Conservation (phyloP, 92 coral and sea anemone genomes). For the Palythoa heliodiscus region DNA sequence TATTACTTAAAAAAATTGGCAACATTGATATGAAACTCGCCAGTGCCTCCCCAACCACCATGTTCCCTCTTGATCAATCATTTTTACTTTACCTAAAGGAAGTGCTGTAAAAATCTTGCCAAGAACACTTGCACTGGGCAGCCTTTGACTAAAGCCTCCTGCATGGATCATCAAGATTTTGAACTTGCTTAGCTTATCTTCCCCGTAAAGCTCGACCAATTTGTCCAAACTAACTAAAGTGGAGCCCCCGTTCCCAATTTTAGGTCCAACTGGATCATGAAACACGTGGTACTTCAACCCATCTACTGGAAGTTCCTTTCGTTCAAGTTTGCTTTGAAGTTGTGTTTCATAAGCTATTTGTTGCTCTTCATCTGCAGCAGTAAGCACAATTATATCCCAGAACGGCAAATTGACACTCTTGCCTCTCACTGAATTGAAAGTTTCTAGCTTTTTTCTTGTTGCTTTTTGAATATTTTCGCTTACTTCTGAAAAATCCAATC, state of each 20-base stretch:
- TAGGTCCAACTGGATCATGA: conserved; percentile 92
- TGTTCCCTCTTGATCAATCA: neutral
- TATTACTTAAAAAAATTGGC: too few relatives aligned
- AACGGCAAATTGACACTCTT: conserved; percentile 75
- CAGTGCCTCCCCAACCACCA: too few relatives aligned
- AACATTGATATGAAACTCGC: too few relatives aligned
- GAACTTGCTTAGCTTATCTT: conserved; percentile 61
- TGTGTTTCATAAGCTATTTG: conserved; percentile 82
- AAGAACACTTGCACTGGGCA: conserved; percentile 95
- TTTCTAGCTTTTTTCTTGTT: conserved; percentile 72
- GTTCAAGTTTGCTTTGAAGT: conserved; percentile 69
- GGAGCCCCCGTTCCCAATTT: conserved; percentile 97
- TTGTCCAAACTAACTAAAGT: conserved; percentile 77
- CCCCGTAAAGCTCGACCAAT: conserved; percentile 73
- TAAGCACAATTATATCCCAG: conserved; percentile 93
- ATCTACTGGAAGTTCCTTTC: conserved; percentile 82
- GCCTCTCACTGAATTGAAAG: conserved; percentile 87
- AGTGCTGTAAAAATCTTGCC: conserved; percentile 96
- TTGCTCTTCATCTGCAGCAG: conserved; percentile 91
- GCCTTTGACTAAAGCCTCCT: conserved; percentile 93
- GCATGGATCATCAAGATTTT: conserved; percentile 92
- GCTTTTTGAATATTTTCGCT: conserved; percentile 77
- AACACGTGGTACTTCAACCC: conserved; percentile 88
- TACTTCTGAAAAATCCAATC: conserved; percentile 55
- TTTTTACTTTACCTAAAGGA: conserved; percentile 72